These are phyloP conservation scores for Poecilia picta DNA, from an alignment of 2,797 vertebrate species.

Conservation along the genomic window DNA sequence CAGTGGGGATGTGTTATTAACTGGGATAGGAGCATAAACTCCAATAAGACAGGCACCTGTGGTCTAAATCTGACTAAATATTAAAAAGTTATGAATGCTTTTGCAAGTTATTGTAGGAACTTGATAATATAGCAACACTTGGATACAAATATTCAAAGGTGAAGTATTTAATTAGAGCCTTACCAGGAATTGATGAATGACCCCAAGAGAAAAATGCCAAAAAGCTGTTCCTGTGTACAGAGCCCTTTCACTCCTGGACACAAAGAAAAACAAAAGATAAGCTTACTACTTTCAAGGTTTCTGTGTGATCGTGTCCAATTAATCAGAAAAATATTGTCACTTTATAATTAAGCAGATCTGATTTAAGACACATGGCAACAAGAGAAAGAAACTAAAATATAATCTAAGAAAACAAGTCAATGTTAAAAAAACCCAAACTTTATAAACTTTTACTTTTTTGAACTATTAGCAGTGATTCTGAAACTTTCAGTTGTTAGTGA, in stretches of 20 bases:
- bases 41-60: background rate
- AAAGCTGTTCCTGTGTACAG: constrained; percentile 12
- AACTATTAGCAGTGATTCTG: background rate
- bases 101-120: background rate
- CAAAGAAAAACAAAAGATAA: constrained; percentile 9
- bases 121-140: background rate
- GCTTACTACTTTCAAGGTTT: background rate
- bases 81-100: background rate
- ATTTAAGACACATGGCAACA: background rate
- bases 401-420: background rate
- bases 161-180: constrained; percentile 11
- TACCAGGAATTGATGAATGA: constrained; percentile 36
- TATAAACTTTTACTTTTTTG: background rate
- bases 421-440: too few species aligned
- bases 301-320: background rate
- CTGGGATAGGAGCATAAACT: background rate
- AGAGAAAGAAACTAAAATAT: background rate
- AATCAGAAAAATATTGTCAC: background rate
- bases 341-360: background rate
- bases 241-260: constrained; percentile 33
- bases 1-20: background rate
- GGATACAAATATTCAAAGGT: background rate
- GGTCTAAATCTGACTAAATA: background rate
- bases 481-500: background rate
- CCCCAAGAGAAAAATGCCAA: constrained; percentile 11